Evolutionary conservation across 2,888 invertebrate genomes (phyloP), one percentile per base, ranked within the genome.

Genomic region (Portevinia maculata): DNA sequence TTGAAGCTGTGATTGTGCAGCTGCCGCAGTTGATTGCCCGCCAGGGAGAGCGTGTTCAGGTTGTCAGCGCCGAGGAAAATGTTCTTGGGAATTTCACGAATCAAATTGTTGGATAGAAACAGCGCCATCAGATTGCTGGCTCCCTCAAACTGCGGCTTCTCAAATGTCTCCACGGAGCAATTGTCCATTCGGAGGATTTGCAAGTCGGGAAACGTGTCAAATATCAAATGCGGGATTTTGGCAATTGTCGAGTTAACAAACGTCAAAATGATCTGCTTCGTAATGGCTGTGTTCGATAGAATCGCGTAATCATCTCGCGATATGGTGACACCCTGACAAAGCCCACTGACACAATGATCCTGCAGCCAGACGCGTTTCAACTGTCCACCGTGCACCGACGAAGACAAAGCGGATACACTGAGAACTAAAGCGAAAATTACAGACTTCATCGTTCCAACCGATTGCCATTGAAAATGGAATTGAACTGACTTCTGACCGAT

Each of bases 51-150:
- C 0, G 87, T 87, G 44, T 90, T 88, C 30, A 89, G 81, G 74
- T 90, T 89, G 39, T 89, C 90, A 0, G 89, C 89, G 4, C 89
- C 89, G 5, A 89, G 79, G 52, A 89, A 89, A 37, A 89, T 89
- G 37, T 90, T 89, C 75, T 88, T 89, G 11, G 89, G 89, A 64
- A 89, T 88, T 55, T 89, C 89, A 50, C 84, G 86, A 15, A 89
- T 59, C 0, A 86, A 86, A 85, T 89, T 89, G 70, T 88, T 85
- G 0, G 88, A 88, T 79, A 89, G 57, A 59, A 86, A 88, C 15
- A 89, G 75, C 28, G 87, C 87, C 88, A 89, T 88, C 85, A 89
- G 69, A 79, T 89, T 89, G 86, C 89, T 89, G 73, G 89, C 89
- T 3, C 89, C 89, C 71, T 89, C 90, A 55, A 89, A 89, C 57